Base-by-base conservation (phyloP, 2,888 invertebrate genomes). In the Brassicogethes aeneus region DNA sequence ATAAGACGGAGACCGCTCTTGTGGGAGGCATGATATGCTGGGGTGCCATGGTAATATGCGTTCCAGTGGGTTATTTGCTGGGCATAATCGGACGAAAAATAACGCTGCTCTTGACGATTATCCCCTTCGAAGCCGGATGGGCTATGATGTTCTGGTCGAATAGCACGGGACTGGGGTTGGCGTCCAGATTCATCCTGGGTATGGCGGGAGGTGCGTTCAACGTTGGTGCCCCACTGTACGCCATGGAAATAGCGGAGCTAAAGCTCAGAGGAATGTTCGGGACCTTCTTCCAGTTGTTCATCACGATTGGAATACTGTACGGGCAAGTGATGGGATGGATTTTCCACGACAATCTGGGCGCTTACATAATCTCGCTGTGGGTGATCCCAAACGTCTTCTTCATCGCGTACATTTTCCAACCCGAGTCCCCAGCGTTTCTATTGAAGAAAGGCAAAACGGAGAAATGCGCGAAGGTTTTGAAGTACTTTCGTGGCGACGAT, bases 221-320 rank as follows among this genome's bases (percentile, higher is more conserved):
- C 52, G 79, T 87, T n/a, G 80, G 84, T 0, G 85, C 83, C 0
- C 91, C 92, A 0, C 77, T 89, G 48, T 88, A 87, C 60, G 84
- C 82, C 2, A 82, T 81, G 29, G 93, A 93, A 70, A 88, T 88
- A 33, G 79, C 89, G 0, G 82, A 89, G 52, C 83, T 80, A 49
- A 77, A 81, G 14, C 80, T 88, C 53, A 74, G 93, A 39, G 93
- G 93, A 1, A 77, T 80, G 0, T 69, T 93, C 0, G 92, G 91
- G 2, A 84, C 86, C 32, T 87, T 82, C 59, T 88, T 89, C 60
- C 92, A 93, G 62, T 66, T 93, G 23, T 80, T 85, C 74, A 71
- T 91, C 41, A 85, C 85, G 0, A 65, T 81, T 13, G 93, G 92
- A 50, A 89, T 92, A 40, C 71, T 91, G 3, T 32, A 10, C 12